Conservation (phyloP, 2,113 vertebrate species). For the Gymnogyps californianus region DNA sequence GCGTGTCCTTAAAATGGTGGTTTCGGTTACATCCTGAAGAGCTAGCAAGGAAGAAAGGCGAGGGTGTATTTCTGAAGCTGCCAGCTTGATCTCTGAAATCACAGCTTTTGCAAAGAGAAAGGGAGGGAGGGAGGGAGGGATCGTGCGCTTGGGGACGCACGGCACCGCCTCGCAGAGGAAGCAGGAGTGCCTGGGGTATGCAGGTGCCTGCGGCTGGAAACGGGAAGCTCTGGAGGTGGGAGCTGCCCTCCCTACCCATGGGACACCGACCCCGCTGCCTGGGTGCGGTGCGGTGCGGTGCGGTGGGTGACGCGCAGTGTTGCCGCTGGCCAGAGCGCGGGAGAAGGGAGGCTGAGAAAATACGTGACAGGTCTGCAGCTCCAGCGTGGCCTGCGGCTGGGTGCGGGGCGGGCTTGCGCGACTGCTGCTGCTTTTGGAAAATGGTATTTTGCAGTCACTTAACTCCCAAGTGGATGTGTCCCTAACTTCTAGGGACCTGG, state of each 20-base stretch:
- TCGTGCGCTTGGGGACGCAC: rapidly evolving
- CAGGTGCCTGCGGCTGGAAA: neutral
- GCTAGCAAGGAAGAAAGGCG: neutral
- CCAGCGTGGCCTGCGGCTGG: neutral
- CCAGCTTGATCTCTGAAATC: neutral
- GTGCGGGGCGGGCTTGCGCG: neutral
- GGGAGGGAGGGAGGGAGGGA: neutral
- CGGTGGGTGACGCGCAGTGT: rapidly evolving
- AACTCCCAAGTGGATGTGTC: neutral
- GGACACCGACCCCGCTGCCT: neutral
- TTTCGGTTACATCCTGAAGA: neutral
- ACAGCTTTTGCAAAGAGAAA: neutral
- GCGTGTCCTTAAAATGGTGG: neutral
- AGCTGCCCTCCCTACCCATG: neutral
- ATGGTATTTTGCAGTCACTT: neutral
- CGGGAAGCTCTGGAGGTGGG: neutral
- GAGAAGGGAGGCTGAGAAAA: neutral
- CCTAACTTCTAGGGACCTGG: neutral
- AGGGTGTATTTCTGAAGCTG: neutral
- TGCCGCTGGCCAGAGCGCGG: neutral
- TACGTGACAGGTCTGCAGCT: rapidly evolving
- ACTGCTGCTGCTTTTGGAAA: neutral
- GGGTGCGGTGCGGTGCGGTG: rapidly evolving
- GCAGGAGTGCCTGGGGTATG: rapidly evolving
- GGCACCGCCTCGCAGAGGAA: rapidly evolving